phyloP scores from a whole-genome alignment of 2,113 vertebrate species.

The Cervus canadensis region DNA sequence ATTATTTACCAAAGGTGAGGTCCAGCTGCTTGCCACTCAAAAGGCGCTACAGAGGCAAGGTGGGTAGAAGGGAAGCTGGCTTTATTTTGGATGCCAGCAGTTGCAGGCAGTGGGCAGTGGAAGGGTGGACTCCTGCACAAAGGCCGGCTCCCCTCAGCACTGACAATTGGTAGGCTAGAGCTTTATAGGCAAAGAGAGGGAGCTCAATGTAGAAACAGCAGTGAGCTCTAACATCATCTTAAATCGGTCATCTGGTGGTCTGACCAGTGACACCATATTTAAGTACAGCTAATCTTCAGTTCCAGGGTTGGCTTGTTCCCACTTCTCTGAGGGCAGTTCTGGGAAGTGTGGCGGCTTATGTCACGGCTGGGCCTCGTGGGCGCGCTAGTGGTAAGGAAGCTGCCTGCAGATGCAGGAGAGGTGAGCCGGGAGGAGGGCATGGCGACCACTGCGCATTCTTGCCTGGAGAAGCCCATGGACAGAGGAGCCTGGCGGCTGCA shows the following conservation, averaged over 20 bases:
- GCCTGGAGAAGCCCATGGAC: neutral
- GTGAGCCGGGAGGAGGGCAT: neutral
- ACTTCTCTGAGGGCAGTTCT: neutral
- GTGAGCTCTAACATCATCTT: neutral
- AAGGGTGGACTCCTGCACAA: neutral
- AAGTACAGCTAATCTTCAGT: neutral
- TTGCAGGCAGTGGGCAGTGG: neutral
- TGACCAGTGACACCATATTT: neutral
- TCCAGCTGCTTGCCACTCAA: neutral
- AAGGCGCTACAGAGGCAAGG: neutral
- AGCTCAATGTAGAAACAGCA: neutral
- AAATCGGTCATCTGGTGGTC: neutral
- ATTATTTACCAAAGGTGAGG: neutral
- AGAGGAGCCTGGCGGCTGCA: neutral
- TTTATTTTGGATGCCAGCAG: neutral
- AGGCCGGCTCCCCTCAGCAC: neutral
- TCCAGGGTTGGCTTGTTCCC: neutral
- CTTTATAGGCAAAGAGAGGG: neutral
- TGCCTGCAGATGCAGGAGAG: neutral
- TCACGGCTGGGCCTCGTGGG: neutral
- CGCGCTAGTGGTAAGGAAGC: rapidly evolving
- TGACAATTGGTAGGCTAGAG: neutral
- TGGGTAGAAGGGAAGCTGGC: neutral
- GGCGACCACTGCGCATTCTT: neutral
- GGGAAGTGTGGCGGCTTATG: neutral